A percentile compares a stretch with the other conserved stretches of the same genome.
phyloP scores from a whole-genome alignment of 2,113 vertebrate species.

The Dasyprocta punctata region DNA sequence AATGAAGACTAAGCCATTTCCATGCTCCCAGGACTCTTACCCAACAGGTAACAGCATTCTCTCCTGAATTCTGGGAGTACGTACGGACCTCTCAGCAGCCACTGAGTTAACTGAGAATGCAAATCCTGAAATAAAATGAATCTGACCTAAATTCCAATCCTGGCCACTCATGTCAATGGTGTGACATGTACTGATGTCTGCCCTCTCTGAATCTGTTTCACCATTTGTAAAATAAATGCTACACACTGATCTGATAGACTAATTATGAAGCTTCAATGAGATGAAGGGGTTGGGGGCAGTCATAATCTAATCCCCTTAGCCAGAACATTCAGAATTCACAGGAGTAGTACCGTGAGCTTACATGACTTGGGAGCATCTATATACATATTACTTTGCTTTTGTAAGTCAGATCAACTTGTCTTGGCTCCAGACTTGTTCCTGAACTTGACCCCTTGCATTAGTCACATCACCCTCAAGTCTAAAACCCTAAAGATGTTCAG shows the following conservation, averaged over 20 bases:
- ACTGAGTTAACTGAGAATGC: neutral
- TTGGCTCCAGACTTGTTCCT: neutral
- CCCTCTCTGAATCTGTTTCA: neutral
- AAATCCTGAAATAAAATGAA: neutral
- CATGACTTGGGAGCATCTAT: neutral
- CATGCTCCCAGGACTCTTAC: neutral
- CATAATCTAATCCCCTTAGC: neutral
- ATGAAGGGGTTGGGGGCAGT: neutral
- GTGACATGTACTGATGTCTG: neutral
- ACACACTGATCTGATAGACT: neutral
- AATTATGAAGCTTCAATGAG: neutral
- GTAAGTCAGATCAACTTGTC: neutral
- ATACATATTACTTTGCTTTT: neutral
- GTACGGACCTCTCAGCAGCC: neutral
- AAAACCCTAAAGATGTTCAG: neutral
- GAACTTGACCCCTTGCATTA: neutral
- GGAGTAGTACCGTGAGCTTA: neutral
- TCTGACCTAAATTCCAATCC: neutral
- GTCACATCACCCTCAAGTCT: neutral
- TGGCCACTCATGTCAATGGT: neutral
- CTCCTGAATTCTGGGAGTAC: neutral
- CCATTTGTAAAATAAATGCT: neutral
- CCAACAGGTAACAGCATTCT: conserved; percentile 37
- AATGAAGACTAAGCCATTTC: neutral
- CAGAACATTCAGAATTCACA: neutral